These are phyloP conservation scores for Caenorhabditis wallacei DNA, from an alignment of 2,888 invertebrate species.

Conservation along the genomic window DNA sequence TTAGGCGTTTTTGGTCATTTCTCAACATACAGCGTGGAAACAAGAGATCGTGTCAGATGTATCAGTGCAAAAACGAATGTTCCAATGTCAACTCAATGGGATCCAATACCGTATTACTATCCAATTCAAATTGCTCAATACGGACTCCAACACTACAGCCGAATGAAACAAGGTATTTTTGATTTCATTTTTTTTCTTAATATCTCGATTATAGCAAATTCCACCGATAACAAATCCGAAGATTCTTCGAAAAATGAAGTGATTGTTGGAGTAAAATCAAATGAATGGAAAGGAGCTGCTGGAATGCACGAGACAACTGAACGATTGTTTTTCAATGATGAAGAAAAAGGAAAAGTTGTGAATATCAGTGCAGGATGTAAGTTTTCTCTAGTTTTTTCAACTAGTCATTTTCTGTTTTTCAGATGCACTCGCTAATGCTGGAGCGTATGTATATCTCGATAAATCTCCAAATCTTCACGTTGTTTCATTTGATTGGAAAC, in stretches of 20 bases:
- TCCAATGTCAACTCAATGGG: constrained; percentile 98
- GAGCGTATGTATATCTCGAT: constrained; percentile 71
- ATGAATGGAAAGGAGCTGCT: constrained; percentile 72
- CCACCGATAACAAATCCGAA: constrained; percentile 1
- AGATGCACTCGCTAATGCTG: constrained; percentile 70
- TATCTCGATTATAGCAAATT: constrained; percentile 9
- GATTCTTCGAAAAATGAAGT: constrained; percentile 4
- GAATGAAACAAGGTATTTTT: constrained; percentile 84
- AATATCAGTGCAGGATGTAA: constrained; percentile 69
- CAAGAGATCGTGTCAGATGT: constrained; percentile 95
- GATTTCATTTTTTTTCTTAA: constrained; percentile 5
- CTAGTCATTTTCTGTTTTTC: background rate
- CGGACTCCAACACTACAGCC: constrained; percentile 96
- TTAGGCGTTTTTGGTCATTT: constrained; percentile 96
- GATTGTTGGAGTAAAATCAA: constrained; percentile 58
- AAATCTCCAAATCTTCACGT: constrained; percentile 66
- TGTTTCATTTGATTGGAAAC: constrained; percentile 72
- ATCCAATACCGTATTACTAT: constrained; percentile 95
- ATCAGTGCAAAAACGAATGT: constrained; percentile 94
- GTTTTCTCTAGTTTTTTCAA: background rate
- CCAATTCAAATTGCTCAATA: constrained; percentile 99
- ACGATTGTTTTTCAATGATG: constrained; percentile 67
- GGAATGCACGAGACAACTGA: constrained; percentile 71
- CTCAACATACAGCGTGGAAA: constrained; percentile 98
- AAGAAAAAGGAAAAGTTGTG: constrained; percentile 60